These are phyloP conservation scores for Lithophane ornitopus DNA, from an alignment of 2,888 invertebrate species.

Conservation along the genomic window DNA sequence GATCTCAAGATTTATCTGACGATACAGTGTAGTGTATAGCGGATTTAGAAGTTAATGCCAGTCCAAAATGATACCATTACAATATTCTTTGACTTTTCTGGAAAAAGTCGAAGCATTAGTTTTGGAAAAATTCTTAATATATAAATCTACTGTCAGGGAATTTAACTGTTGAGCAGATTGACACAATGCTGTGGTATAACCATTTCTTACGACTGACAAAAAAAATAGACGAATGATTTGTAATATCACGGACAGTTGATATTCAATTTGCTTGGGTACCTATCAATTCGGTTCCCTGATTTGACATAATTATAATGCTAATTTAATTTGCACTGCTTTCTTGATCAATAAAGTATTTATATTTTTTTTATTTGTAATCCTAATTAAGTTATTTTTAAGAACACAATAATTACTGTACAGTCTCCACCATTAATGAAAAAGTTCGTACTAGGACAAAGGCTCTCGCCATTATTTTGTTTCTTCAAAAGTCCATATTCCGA, in stretches of 20 bases:
- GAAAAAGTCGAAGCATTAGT: slow-evolving; percentile 37
- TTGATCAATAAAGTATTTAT: no score
- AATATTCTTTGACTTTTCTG: slow-evolving; percentile 47
- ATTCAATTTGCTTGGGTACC: neutral
- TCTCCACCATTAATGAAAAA: slow-evolving; percentile 20
- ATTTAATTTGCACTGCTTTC: no score
- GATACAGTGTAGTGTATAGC: slow-evolving; percentile 20
- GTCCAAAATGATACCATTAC: slow-evolving; percentile 4
- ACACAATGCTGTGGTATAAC: no score
- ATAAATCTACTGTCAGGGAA: neutral
- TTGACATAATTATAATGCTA: no score
- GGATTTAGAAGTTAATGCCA: slow-evolving; percentile 4
- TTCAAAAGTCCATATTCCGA: slow-evolving; percentile 18
- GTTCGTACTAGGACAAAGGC: neutral
- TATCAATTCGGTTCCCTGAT: neutral
- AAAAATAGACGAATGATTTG: neutral
- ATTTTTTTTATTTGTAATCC: neutral
- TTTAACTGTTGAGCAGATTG: neutral
- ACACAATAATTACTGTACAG: slow-evolving; percentile 19
- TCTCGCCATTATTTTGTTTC: neutral
- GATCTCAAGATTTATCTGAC: slow-evolving; percentile 1
- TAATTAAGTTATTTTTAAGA: slow-evolving; percentile 12
- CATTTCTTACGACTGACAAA: neutral
- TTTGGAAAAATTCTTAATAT: slow-evolving; percentile 12
- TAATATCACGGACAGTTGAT: neutral